phyloP scores from a whole-genome alignment of 92 coral and sea anemone genomes.

The Bergia sp. region DNA sequence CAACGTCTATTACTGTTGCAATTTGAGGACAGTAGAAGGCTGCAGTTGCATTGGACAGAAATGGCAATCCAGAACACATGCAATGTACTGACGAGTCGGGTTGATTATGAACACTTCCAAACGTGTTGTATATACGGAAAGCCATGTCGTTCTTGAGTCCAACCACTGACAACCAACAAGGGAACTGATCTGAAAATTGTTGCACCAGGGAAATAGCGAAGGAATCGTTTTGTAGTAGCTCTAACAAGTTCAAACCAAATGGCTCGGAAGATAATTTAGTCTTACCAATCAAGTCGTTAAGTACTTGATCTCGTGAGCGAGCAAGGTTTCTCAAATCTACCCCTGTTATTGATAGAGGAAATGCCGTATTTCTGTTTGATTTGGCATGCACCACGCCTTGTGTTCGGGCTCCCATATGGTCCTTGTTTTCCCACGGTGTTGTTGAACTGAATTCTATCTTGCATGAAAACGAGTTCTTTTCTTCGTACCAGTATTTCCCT shows the following conservation, averaged over 20 bases:
- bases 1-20: too few relatives aligned
- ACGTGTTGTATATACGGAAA: too few relatives aligned
- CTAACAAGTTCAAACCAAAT: slow-evolving; percentile 12
- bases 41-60: too few relatives aligned
- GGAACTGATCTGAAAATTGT: slow-evolving; percentile 25
- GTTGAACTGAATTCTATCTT: slow-evolving; percentile 37
- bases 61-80: too few relatives aligned
- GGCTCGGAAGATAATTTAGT: not conserved
- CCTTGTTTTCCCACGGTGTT: slow-evolving; percentile 15
- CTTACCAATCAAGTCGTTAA: not conserved
- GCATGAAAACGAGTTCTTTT: not conserved
- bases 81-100: too few relatives aligned
- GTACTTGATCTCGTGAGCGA: slow-evolving; percentile 24
- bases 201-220: slow-evolving; percentile 37
- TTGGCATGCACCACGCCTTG: slow-evolving; percentile 25
- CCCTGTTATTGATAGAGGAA: slow-evolving; percentile 48
- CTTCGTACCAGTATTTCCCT: slow-evolving; percentile 30
- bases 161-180: slow-evolving; percentile 41
- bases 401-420: not conserved
- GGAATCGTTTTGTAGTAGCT: slow-evolving; percentile 33
- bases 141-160: not conserved
- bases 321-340: not conserved
- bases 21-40: too few relatives aligned
- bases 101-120: too few relatives aligned
- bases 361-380: not conserved